Percentiles rank a stretch among this genome's conserved stretches.
Conservation (phyloP, 2,113 vertebrate genomes). For the Sprattus sprattus region DNA sequence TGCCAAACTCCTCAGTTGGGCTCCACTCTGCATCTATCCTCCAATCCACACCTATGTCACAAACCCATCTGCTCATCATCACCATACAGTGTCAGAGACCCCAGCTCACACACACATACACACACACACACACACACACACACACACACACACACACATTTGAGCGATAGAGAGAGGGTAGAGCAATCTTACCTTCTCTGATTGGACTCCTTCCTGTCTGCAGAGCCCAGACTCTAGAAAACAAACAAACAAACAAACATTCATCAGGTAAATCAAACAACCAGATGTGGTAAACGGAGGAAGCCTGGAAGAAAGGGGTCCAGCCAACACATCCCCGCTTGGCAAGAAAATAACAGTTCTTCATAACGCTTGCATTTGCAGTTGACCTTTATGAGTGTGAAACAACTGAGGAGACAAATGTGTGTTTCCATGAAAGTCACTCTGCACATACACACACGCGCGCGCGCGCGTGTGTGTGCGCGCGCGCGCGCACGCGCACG, state of each 20-base stretch:
- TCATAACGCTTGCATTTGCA: background rate
- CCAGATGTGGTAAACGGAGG: background rate
- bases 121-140: background rate
- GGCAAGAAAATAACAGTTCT: background rate
- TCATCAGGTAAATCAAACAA: background rate
- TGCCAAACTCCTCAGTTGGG: background rate
- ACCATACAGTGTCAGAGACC: background rate
- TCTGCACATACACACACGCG: background rate
- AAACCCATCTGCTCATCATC: background rate
- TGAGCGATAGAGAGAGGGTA: background rate
- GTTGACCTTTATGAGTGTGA: background rate
- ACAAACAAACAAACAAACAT: slow-evolving; percentile 16
- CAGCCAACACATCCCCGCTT: background rate
- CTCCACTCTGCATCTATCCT: background rate
- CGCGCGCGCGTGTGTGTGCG: slow-evolving; percentile 4
- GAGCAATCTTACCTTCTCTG: slow-evolving; percentile 41
- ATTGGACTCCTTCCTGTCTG: slow-evolving; percentile 39
- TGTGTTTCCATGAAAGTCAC: slow-evolving; percentile 14
- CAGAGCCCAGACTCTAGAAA: slow-evolving; percentile 42
- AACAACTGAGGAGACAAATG: slow-evolving; percentile 3
- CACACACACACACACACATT: background rate
- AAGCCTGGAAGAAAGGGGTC: background rate
- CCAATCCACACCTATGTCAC: background rate
- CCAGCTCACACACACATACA: background rate
- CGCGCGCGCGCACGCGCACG: background rate